Evolutionary conservation across 2,113 vertebrate genomes (phyloP), one percentile per base, ranked within the genome.

Genomic region (Scolopax mira): DNA sequence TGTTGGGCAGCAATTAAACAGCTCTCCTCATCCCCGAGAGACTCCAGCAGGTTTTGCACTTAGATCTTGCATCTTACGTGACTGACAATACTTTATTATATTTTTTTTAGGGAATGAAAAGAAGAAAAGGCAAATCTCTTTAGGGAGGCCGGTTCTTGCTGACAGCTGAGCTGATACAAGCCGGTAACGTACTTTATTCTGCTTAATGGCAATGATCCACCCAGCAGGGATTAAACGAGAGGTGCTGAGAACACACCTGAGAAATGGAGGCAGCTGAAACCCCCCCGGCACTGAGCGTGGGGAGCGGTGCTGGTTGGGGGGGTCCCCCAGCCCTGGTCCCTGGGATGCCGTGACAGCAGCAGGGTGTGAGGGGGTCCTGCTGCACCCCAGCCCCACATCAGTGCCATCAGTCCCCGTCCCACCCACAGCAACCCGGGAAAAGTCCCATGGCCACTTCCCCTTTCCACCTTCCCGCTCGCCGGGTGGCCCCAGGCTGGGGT

Each of bases 91-190:
- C 41, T 85, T 78, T 83, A 18, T 23, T 28, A 42, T 42, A 70
- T 27, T 39, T 37, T 61, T 61, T 61, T 64, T 41, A 77, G 54
- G 49, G 54, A 90, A 79, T 37, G 49, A 69, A 82, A 82, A 87
- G 86, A 92, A 93, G 75, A 93, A 92, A 94, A 37, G 37, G 67
- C n/a, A 85, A 75, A 85, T 69, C 85, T 57, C 95, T 65, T 82
- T 35, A 30, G 88, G 67, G 74, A 49, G 57, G 66, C n/a, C 0
- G 3, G 37, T 46, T 31, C 93, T 73, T 44, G 58, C 75, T 85
- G 94, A 37, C 85, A 54, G 79, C 7, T 0, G 85, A 91, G 92
- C 78, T 49, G 93, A 67, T 33, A 48, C 78, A 15, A 41, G 11
- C 52, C 1, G 25, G 66, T 71, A 89, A 85, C 27, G 41, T 52